phyloP scores from a whole-genome alignment of 2,888 invertebrate genomes.

The Chelonus formosanus region DNA sequence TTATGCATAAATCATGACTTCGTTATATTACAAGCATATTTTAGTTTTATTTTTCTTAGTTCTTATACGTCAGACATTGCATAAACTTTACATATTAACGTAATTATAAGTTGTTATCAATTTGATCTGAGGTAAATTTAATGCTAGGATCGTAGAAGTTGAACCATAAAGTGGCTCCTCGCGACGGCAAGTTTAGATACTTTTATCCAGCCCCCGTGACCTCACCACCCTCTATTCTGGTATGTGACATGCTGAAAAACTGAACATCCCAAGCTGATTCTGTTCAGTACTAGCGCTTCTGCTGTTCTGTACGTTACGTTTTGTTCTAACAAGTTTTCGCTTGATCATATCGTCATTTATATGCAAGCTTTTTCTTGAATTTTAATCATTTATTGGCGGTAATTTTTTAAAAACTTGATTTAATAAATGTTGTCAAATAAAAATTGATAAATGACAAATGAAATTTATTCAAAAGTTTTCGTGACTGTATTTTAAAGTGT shows the following conservation, averaged over 20 bases:
- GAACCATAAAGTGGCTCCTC: conserved; percentile 27
- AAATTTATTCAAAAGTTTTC: too few species aligned
- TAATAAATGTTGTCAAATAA: too few species aligned
- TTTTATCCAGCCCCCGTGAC: conserved; percentile 17
- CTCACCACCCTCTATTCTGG: conserved; percentile 10
- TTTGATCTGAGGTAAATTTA: not conserved
- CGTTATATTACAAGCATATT: too few species aligned
- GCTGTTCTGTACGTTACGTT: conserved; percentile 50
- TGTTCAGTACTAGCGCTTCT: conserved; percentile 60
- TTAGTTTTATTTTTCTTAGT: too few species aligned
- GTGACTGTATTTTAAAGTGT: too few species aligned
- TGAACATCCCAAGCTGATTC: conserved; percentile 30
- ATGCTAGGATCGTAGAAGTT: not conserved
- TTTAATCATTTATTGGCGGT: not conserved
- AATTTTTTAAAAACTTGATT: not conserved
- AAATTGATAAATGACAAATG: too few species aligned
- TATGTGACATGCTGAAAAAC: not conserved
- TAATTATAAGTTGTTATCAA: too few species aligned
- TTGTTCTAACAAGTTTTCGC: not conserved
- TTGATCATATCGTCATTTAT: not conserved
- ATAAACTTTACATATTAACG: too few species aligned
- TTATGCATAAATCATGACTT: too few species aligned
- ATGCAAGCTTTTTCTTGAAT: conserved; percentile 1
- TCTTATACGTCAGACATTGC: too few species aligned
- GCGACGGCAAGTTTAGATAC: conserved; percentile 24